Conservation (phyloP, 2,888 invertebrate genomes). For the Drosophila flavopinicola region DNA sequence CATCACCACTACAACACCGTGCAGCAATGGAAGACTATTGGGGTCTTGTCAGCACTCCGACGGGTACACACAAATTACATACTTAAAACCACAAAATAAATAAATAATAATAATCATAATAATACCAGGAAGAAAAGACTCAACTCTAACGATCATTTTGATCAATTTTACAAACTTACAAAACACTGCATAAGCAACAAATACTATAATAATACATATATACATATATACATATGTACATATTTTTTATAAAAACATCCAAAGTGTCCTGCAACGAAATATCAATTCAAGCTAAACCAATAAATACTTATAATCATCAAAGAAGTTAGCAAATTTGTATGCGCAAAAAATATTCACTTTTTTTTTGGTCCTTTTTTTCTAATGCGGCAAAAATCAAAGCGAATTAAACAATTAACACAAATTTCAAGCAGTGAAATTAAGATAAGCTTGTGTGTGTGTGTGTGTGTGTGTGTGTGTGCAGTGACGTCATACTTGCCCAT, state of each 20-base stretch:
- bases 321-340: background rate
- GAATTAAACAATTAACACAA: constrained; percentile 45
- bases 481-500: constrained; percentile 58
- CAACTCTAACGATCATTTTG: too few relatives aligned
- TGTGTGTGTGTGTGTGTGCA: constrained; percentile 38
- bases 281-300: background rate
- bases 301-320: constrained; percentile 5
- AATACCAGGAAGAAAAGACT: constrained; percentile 21
- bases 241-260: background rate
- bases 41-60: constrained; percentile 84
- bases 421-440: constrained; percentile 13
- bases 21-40: constrained; percentile 83
- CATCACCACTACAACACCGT: constrained; percentile 82
- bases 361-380: constrained; percentile 58
- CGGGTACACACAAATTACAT: constrained; percentile 36
- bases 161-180: too few relatives aligned
- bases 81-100: constrained; percentile 5
- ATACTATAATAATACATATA: too few relatives aligned
- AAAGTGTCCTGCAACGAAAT: constrained; percentile 7
- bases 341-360: background rate
- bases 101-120: constrained; percentile 14
- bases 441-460: constrained; percentile 12
- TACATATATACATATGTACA: too few relatives aligned
- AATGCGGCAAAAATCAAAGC: constrained; percentile 56
- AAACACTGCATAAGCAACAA: constrained; percentile 12